Percentiles rank a stretch among this genome's conserved stretches.
phyloP scores from a whole-genome alignment of 2,113 vertebrate species.

The Coreoperca whiteheadi region DNA sequence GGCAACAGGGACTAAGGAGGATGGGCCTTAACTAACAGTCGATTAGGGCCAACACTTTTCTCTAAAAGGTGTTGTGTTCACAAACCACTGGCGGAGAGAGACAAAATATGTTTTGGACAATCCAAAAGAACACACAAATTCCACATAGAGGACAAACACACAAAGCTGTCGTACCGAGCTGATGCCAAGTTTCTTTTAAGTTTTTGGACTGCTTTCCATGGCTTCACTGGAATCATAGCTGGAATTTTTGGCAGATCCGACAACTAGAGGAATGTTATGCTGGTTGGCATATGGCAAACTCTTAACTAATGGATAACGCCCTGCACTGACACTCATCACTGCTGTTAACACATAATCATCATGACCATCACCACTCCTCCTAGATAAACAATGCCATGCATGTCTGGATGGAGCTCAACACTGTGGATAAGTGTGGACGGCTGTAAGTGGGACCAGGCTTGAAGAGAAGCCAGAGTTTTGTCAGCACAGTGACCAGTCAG shows the following conservation, averaged over 20 bases:
- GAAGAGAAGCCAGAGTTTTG: conserved; percentile 22
- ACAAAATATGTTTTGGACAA: not conserved
- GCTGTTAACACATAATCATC: conserved; percentile 1
- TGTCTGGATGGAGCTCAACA: not conserved
- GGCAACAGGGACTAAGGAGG: not conserved
- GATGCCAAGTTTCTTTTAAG: no score
- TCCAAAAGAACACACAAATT: no score
- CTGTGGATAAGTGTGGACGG: not conserved
- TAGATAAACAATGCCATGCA: not conserved
- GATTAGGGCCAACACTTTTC: not conserved
- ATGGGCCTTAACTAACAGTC: no score
- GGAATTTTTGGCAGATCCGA: not conserved
- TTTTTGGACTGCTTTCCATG: not conserved
- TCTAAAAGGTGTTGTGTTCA: not conserved
- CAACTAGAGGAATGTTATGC: not conserved
- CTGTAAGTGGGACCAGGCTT: not conserved
- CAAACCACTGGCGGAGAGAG: no score
- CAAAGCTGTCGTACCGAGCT: not conserved
- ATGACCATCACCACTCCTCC: not conserved
- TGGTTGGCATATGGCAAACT: not conserved
- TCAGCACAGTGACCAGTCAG: conserved; percentile 35
- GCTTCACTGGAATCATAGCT: not conserved
- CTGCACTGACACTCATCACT: not conserved
- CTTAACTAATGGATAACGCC: not conserved
- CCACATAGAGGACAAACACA: not conserved